Conservation (phyloP, 92 coral and sea anemone genomes). For the Zoanthus gigantus region DNA sequence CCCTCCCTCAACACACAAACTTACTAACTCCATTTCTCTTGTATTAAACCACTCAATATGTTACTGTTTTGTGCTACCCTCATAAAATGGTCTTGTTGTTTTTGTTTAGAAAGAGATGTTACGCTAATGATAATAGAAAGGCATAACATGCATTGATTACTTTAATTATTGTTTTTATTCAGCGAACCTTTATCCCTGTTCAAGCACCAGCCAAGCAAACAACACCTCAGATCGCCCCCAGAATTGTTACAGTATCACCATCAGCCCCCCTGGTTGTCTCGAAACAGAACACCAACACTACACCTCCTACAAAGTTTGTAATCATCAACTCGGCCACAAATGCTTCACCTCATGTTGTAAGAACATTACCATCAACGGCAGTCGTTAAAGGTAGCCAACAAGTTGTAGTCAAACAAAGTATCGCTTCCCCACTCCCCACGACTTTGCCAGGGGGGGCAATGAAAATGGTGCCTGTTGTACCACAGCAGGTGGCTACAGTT, state of each 20-base stretch:
- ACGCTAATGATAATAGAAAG: not conserved
- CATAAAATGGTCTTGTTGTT: no score
- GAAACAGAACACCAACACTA: not conserved
- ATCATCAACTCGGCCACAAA: slow-evolving; percentile 33
- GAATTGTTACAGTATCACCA: slow-evolving; percentile 61
- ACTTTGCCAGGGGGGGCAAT: not conserved
- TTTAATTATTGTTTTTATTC: not conserved
- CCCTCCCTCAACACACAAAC: no score
- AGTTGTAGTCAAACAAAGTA: slow-evolving; percentile 25
- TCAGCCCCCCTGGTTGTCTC: not conserved
- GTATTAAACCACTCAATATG: no score
- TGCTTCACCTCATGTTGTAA: slow-evolving; percentile 28
- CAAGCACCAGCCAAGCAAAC: slow-evolving; percentile 31
- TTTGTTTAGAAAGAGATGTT: no score
- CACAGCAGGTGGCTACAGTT: slow-evolving; percentile 32
- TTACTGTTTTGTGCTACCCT: no score
- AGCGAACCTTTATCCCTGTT: not conserved
- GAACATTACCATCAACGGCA: slow-evolving; percentile 31
- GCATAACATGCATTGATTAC: not conserved
- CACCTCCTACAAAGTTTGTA: slow-evolving; percentile 29
- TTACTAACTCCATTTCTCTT: no score
- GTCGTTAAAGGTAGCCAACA: slow-evolving; percentile 16
- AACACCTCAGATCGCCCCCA: slow-evolving; percentile 60
- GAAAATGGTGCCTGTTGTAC: slow-evolving; percentile 28
- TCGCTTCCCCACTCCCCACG: not conserved